Percentiles rank a stretch among this genome's conserved stretches.
These are phyloP conservation scores for Caenorhabditis tropicalis DNA, from an alignment of 1,140 invertebrate genomes.

Conservation along the genomic window DNA sequence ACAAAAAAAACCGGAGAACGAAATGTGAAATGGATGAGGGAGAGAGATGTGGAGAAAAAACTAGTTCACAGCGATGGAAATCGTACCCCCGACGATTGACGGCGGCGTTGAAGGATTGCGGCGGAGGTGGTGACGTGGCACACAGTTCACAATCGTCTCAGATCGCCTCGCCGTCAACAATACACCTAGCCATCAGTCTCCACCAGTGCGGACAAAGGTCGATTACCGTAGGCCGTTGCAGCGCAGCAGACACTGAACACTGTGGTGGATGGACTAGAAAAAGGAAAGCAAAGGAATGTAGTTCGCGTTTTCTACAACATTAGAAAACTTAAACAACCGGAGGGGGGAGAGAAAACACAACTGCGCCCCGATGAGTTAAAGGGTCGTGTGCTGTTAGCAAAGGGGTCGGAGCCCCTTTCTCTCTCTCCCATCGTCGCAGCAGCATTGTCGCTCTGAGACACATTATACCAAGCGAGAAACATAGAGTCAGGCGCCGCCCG, in stretches of 20 bases:
- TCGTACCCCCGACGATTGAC: conserved; percentile 22
- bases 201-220: not conserved
- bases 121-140: conserved; percentile 2
- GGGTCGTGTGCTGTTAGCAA: not conserved
- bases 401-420: not conserved
- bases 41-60: not conserved
- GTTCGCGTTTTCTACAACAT: no score
- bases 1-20: not conserved
- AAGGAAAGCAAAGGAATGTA: no score
- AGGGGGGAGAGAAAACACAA: no score
- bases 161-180: not conserved
- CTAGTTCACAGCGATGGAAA: conserved; percentile 40
- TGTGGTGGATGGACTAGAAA: no score
- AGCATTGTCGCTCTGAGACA: not conserved
- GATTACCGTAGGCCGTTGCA: not conserved
- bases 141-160: not conserved
- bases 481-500: conserved; percentile 36
- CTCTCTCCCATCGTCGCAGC: not conserved
- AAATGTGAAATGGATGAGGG: conserved; percentile 17
- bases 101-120: not conserved
- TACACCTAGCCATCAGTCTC: not conserved
- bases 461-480: conserved; percentile 40
- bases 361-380: conserved; percentile 21
- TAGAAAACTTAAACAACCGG: no score
- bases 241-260: no score